A percentile compares a stretch with the other conserved stretches of the same genome.
These are phyloP conservation scores for Oncorhynchus gorbuscha DNA, from an alignment of 2,113 vertebrate species.

Conservation along the genomic window DNA sequence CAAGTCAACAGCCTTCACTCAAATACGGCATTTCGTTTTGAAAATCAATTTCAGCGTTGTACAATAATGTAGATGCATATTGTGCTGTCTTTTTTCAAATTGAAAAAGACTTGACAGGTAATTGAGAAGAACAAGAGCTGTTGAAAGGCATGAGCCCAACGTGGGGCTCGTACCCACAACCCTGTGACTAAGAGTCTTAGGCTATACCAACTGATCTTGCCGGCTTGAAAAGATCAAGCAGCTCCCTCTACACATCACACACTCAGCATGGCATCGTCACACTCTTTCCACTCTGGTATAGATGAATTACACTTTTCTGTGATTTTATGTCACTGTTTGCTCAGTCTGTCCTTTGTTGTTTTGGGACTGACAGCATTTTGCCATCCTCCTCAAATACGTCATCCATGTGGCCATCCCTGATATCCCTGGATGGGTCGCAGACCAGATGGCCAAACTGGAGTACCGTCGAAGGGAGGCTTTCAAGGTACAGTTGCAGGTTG, in stretches of 20 bases:
- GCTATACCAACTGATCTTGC: conserved; percentile 67
- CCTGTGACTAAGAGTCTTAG: conserved; percentile 44
- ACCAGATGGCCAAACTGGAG: conserved; percentile 94
- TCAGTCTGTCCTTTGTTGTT: conserved; percentile 28
- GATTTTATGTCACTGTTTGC: conserved; percentile 22
- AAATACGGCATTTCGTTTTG: not conserved
- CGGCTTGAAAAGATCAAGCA: conserved; percentile 9
- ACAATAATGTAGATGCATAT: not conserved
- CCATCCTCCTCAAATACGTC: conserved; percentile 89
- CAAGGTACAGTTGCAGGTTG: conserved; percentile 80
- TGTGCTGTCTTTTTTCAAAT: not conserved
- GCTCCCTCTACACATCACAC: too few relatives aligned
- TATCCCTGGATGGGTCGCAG: conserved; percentile 91
- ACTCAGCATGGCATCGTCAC: too few relatives aligned
- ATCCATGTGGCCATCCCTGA: conserved; percentile 92
- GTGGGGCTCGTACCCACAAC: conserved; percentile 61
- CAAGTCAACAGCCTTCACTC: not conserved
- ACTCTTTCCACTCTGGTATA: too few relatives aligned
- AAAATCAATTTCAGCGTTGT: not conserved
- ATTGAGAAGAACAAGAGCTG: not conserved
- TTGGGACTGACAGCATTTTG: conserved; percentile 83
- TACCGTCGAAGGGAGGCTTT: conserved; percentile 92
- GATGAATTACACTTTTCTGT: conserved; percentile 1
- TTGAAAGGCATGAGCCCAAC: conserved; percentile 32
- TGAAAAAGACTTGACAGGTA: too few relatives aligned